Base-by-base conservation (phyloP, 2,113 vertebrate species). In the Eretmochelys imbricata region DNA sequence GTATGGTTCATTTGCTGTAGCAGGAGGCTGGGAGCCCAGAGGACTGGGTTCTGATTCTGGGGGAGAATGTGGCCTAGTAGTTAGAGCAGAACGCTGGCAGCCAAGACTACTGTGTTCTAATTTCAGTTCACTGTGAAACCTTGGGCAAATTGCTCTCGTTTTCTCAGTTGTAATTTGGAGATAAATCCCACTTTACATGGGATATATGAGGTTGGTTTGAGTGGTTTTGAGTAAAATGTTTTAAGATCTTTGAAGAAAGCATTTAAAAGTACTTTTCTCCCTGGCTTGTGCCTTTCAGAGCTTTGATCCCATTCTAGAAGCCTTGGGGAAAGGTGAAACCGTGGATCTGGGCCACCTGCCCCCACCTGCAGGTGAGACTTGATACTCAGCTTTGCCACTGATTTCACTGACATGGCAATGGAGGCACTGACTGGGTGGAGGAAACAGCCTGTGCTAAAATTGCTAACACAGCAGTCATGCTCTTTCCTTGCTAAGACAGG, bases 291-390 rank as follows among this genome's bases (percentile, higher is more conserved):
- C 79, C 82, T 94, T 69, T 12, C 95, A 99, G 99, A 99, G 98
- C 83, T 94, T 99, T 25, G 98, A 99, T 46, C 53, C 96, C 0
- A 46, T 99, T 90, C 84, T 99, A 55, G 98, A 98, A 86, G 98
- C 98, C 0, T 69, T 98, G 91, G 98, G 98, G 95, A 96, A 97
- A 88, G 98, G 97, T 6, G 98, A 98, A 93, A 89, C 97, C 1
- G 96, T 99, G 59, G 98, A 99, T 78, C 90, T 98, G 82, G 96
- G 96, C 91, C 97, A 87, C 38, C 94, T 99, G 54, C 99, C 99
- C 3, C 99, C 99, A 10, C 98, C 98, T 92, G 98, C 98, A 93
- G 99, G 99, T 99, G 81, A 98, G 98, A 93, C n/a, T 17, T 35
- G 35, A 3, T 13, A 35, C 10, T 42, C 10, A 10, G 94, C 82